Evolutionary conservation across 2,888 invertebrate species (phyloP).

Genomic region (Clistopyga incitator): DNA sequence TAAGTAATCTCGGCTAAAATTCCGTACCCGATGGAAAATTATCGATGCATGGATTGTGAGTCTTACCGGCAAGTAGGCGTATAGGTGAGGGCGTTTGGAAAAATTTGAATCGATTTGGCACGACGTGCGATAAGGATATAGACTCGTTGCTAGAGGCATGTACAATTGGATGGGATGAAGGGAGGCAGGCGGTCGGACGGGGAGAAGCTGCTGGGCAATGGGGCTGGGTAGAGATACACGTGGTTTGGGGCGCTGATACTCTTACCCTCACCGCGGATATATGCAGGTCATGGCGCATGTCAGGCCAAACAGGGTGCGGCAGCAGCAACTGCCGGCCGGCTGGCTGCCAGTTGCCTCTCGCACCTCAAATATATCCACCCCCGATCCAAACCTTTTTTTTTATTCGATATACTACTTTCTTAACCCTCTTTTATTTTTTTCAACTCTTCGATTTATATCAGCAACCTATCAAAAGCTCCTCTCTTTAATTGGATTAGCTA

Average conservation of each 20-base stretch:
- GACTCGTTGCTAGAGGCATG: too few relatives aligned
- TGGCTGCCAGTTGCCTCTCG: slow-evolving; percentile 61
- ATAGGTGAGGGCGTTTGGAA: too few relatives aligned
- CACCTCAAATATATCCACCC: slow-evolving; percentile 61
- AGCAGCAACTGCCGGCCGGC: slow-evolving; percentile 77
- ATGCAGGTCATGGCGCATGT: slow-evolving; percentile 81
- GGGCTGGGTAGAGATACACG: slow-evolving; percentile 24
- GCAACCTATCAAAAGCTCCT: not conserved
- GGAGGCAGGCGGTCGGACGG: too few relatives aligned
- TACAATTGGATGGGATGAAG: not conserved
- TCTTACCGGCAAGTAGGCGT: too few relatives aligned
- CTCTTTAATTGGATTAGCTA: too few relatives aligned
- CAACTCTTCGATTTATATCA: not conserved
- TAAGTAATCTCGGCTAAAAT: too few relatives aligned
- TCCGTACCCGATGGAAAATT: too few relatives aligned
- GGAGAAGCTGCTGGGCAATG: not conserved
- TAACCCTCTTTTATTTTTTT: not conserved
- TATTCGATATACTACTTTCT: slow-evolving; percentile 31
- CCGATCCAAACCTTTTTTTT: slow-evolving; percentile 70
- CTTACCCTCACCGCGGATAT: slow-evolving; percentile 64
- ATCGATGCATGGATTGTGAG: too few relatives aligned
- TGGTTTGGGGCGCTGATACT: slow-evolving; percentile 48
- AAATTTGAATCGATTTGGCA: too few relatives aligned
- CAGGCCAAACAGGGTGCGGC: slow-evolving; percentile 80
- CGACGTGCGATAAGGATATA: too few relatives aligned